These are phyloP conservation scores for Cybosia mesomella DNA, from an alignment of 2,888 invertebrate species.

Conservation along the genomic window DNA sequence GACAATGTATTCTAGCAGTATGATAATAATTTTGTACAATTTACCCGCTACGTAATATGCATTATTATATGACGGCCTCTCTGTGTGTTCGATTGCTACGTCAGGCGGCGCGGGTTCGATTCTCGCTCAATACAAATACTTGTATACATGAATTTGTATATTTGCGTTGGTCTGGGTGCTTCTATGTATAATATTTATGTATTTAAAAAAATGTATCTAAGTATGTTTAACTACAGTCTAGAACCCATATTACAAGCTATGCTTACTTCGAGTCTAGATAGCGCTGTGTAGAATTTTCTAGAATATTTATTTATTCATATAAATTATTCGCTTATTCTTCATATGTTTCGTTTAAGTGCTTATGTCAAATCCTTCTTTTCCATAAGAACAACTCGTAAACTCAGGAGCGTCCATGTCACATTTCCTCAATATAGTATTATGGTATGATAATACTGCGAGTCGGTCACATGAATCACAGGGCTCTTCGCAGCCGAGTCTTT, in stretches of 20 bases:
- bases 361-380: constrained; percentile 51
- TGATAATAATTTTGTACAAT: background rate
- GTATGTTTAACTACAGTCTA: too few relatives aligned
- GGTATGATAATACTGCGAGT: constrained; percentile 74
- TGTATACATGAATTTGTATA: too few relatives aligned
- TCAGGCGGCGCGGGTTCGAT: too few relatives aligned
- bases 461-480: constrained; percentile 81
- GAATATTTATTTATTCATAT: too few relatives aligned
- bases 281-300: too few relatives aligned
- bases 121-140: too few relatives aligned
- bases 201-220: constrained; percentile 21
- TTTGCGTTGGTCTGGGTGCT: too few relatives aligned
- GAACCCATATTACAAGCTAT: too few relatives aligned
- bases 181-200: constrained; percentile 22
- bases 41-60: background rate
- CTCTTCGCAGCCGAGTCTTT: constrained; percentile 77
- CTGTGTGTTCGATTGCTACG: too few relatives aligned
- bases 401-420: constrained; percentile 59
- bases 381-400: constrained; percentile 55
- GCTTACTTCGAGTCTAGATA: too few relatives aligned
- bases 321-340: too few relatives aligned
- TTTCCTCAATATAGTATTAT: constrained; percentile 74
- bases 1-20: background rate
- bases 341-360: constrained; percentile 40
- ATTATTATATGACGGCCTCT: too few relatives aligned